Conservation (phyloP, 2,888 invertebrate species). For the Autographa gamma region DNA sequence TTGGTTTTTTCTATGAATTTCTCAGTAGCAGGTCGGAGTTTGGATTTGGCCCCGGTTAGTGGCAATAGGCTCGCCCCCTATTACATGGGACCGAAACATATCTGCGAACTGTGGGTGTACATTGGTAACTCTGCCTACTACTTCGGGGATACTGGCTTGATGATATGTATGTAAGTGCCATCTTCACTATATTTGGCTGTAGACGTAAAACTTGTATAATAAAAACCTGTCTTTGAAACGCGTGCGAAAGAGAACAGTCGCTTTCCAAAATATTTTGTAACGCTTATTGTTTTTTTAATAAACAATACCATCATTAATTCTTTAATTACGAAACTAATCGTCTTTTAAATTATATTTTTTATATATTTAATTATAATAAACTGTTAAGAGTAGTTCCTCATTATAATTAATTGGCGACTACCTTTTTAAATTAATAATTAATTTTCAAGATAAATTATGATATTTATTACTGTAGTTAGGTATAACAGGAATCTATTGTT, state of each 20-base stretch:
- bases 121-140: too few species aligned
- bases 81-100: too few species aligned
- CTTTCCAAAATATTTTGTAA: constrained; percentile 43
- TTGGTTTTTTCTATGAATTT: too few species aligned
- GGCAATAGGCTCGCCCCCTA: too few species aligned
- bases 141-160: too few species aligned
- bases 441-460: too few species aligned
- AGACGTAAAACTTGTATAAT: constrained; percentile 39
- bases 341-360: neutral
- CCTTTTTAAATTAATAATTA: too few species aligned
- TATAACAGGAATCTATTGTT: too few species aligned
- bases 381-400: neutral
- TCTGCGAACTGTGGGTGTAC: too few species aligned
- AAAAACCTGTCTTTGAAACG: constrained; percentile 9
- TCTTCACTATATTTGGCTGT: neutral
- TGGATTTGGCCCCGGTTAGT: too few species aligned
- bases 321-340: constrained; percentile 2
- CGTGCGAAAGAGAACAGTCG: constrained; percentile 35
- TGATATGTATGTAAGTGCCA: constrained; percentile 21
- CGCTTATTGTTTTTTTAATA: constrained; percentile 23
- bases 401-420: neutral
- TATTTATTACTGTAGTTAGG: too few species aligned
- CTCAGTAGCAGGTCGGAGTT: too few species aligned
- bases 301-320: constrained; percentile 5
- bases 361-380: neutral